phyloP scores from a whole-genome alignment of 2,888 invertebrate species.

The Sialis fuliginosa region DNA sequence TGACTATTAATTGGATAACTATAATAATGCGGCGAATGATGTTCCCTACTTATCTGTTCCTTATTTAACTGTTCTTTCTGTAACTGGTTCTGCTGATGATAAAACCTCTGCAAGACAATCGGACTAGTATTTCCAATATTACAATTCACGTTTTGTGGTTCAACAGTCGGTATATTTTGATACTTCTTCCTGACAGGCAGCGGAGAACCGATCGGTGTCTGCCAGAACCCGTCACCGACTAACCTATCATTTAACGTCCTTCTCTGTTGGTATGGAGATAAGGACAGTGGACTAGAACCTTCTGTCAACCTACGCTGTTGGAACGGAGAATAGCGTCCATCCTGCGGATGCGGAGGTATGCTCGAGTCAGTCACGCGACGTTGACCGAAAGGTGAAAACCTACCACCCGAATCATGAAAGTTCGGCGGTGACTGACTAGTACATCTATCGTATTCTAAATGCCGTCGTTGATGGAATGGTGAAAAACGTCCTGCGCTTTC shows the following conservation, averaged over 20 bases:
- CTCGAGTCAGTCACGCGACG: constrained; percentile 7
- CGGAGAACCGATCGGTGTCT: constrained; percentile 24
- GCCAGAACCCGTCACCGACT: constrained; percentile 17
- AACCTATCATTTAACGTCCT: constrained; percentile 7
- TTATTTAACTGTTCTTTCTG: constrained; percentile 43
- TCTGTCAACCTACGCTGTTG: constrained; percentile 9
- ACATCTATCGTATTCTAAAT: constrained; percentile 1
- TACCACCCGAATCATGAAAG: constrained; percentile 4
- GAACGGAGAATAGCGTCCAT: constrained; percentile 9
- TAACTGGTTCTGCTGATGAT: constrained; percentile 58
- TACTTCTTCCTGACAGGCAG: constrained; percentile 22
- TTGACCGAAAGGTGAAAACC: constrained; percentile 9
- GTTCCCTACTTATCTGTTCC: constrained; percentile 13
- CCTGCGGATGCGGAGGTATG: constrained; percentile 3
- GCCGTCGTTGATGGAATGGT: constrained; percentile 4
- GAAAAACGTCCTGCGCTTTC: constrained; percentile 11
- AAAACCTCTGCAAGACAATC: constrained; percentile 58
- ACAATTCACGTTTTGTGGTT: constrained; percentile 13
- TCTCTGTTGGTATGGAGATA: constrained; percentile 15
- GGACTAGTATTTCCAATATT: constrained; percentile 56
- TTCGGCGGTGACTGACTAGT: constrained; percentile 3
- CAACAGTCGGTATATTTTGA: constrained; percentile 8
- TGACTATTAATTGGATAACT: background rate
- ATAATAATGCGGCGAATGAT: constrained; percentile 6
- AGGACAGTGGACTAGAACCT: constrained; percentile 8